Base-by-base conservation (phyloP, 2,797 vertebrate species). In the Taeniopygia guttata region DNA sequence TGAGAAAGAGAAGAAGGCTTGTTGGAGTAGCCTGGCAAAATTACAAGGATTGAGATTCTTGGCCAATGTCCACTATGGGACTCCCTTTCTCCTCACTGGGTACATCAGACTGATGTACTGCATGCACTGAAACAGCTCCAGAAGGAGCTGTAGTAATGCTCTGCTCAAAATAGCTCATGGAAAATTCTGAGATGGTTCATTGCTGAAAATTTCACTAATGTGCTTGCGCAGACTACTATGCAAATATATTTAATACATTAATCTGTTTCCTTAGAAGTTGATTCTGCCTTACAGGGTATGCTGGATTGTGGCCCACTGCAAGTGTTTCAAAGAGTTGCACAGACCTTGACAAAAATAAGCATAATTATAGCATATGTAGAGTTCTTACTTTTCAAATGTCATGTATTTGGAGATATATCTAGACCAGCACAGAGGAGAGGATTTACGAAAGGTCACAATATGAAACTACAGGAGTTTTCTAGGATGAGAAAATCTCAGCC, bases 321-420 rank as follows among this genome's bases (percentile, higher is more conserved):
- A 84, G 10, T 7, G 16, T 79, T 93, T 94, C 49, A 46, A n/a
- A 81, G 58, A 51, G 20, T 36, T 67, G 42, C 42, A 72, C 68
- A 93, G 86, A 79, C 32, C 59, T 64, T 72, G 72, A 60, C 49
- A 89, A 91, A 84, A 92, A 74, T 83, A 91, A 59, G 19, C 0
- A 0, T 62, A 83, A 66, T 93, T 78, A 64, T 22, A 89, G 20
- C 82, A 45, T 75, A 81, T 46, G 60, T 55, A 74, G 45, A 81
- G 14, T 72, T 91, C 42, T 63, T 88, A 14, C 20, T 74, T 96
- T 94, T 83, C 79, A 92, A 93, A 96, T 89, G 78, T 54, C 68
- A 29, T 64, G 13, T 21, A n/a, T 91, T 90, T 94, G 49, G n/a
- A 94, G 87, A 42, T 70, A 22, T 13, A 67, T 82, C 64, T 92